phyloP scores from a whole-genome alignment of 2,797 vertebrate genomes.

The Adrianichthys oophorus region DNA sequence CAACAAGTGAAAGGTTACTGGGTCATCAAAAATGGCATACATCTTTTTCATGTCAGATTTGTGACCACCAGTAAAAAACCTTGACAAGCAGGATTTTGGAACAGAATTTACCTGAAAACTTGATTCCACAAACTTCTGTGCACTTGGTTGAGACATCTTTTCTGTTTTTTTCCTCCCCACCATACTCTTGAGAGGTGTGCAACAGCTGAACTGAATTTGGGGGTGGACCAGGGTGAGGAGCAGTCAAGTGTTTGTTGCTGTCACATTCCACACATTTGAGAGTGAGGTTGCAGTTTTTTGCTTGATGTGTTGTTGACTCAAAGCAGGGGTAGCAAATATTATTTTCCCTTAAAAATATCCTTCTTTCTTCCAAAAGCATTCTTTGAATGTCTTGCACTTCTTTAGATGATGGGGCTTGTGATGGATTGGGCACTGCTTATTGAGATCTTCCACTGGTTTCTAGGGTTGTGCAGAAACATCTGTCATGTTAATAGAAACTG shows the following conservation, averaged over 20 bases:
- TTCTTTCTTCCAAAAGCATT: conserved; percentile 1
- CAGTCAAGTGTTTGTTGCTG: conserved; percentile 19
- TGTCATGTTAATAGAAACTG: neutral
- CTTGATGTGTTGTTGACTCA: conserved; percentile 18
- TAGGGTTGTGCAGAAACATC: neutral
- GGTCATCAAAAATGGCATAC: too few relatives aligned
- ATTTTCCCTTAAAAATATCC: conserved; percentile 16
- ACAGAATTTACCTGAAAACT: too few relatives aligned
- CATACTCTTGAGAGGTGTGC: conserved; percentile 1
- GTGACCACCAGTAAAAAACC: too few relatives aligned
- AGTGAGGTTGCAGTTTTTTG: conserved; percentile 2
- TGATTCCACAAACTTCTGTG: too few relatives aligned
- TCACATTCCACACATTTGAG: conserved; percentile 25
- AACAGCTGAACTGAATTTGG: neutral
- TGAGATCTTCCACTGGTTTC: neutral
- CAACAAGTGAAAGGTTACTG: too few relatives aligned
- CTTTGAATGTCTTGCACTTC: neutral
- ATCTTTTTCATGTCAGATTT: too few relatives aligned
- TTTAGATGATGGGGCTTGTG: neutral
- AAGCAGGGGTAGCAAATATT: conserved; percentile 19
- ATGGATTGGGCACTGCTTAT: neutral
- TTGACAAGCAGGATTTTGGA: too few relatives aligned
- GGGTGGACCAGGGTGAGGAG: conserved; percentile 15
- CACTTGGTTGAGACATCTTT: too few relatives aligned
- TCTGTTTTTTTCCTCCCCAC: conserved; percentile 11